These are phyloP conservation scores for Sebastes taczanowskii DNA, from an alignment of 2,797 vertebrate species.

Conservation along the genomic window DNA sequence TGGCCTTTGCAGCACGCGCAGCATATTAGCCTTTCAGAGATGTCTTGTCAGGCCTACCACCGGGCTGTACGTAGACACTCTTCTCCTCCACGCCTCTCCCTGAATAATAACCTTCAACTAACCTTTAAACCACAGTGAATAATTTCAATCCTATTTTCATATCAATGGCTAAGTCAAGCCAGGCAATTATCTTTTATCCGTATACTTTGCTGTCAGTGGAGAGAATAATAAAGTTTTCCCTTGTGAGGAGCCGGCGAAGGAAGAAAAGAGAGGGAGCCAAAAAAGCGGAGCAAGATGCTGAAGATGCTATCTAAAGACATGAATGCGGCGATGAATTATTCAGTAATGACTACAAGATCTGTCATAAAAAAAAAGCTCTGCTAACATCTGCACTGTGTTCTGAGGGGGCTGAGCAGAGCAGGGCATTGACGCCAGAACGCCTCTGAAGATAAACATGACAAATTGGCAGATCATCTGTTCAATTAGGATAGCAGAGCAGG, in stretches of 20 bases:
- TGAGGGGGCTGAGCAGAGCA: constrained; percentile 77
- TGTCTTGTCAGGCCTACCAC: constrained; percentile 86
- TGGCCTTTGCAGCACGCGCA: constrained; percentile 82
- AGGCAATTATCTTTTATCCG: constrained; percentile 98
- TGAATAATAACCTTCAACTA: constrained; percentile 96
- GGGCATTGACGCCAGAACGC: constrained; percentile 77
- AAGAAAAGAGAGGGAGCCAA: constrained; percentile 57
- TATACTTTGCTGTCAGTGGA: constrained; percentile 91
- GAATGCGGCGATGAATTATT: constrained; percentile 95
- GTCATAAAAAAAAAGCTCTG: constrained; percentile 80
- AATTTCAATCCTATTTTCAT: constrained; percentile 98
- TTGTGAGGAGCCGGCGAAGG: constrained; percentile 81
- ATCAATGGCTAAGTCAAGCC: constrained; percentile 95
- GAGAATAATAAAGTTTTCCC: constrained; percentile 96
- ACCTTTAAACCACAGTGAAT: constrained; percentile 96
- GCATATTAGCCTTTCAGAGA: constrained; percentile 91
- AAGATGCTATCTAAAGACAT: constrained; percentile 92
- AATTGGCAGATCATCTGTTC: constrained; percentile 89
- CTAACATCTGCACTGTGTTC: constrained; percentile 86
- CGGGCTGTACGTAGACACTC: constrained; percentile 78
- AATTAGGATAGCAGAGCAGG: constrained; percentile 86
- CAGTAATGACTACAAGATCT: constrained; percentile 94
- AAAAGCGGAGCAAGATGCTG: constrained; percentile 64
- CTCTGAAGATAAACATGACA: constrained; percentile 90
- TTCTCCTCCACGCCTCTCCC: constrained; percentile 69